Conservation (phyloP, 1,140 invertebrate species). For the Camponotus pennsylvanicus region DNA sequence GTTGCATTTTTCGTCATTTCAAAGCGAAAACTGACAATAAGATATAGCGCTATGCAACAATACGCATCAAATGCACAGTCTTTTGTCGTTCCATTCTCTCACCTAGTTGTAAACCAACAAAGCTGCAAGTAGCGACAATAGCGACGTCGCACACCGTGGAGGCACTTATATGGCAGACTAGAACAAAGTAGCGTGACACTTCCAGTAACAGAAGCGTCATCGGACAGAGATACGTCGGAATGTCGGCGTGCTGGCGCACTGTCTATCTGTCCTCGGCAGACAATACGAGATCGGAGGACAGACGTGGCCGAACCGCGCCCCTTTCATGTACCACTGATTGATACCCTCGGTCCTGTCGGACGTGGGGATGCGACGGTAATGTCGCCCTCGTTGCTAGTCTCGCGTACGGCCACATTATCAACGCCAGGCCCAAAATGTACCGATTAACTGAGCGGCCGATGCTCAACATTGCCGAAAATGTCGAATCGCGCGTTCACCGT, state of each 20-base stretch:
- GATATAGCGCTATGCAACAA: conserved; percentile 2
- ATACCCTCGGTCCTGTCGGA: conserved; percentile 77
- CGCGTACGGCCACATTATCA: conserved; percentile 72
- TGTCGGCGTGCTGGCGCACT: conserved; percentile 62
- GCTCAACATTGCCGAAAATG: conserved; percentile 59
- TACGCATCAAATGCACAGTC: conserved; percentile 21
- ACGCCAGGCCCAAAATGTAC: conserved; percentile 68
- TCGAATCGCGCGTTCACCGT: conserved; percentile 30
- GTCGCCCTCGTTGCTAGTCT: conserved; percentile 65
- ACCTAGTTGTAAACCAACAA: conserved; percentile 57
- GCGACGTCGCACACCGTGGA: not conserved
- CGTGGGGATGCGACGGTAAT: conserved; percentile 74
- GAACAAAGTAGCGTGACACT: conserved; percentile 73
- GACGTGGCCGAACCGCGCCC: conserved; percentile 78
- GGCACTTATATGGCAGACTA: conserved; percentile 52
- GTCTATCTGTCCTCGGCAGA: conserved; percentile 78
- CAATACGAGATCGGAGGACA: conserved; percentile 78
- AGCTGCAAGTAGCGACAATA: conserved; percentile 48
- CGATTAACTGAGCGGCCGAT: conserved; percentile 64
- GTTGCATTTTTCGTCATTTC: conserved; percentile 22
- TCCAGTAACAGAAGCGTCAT: conserved; percentile 68
- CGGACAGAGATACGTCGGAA: conserved; percentile 74
- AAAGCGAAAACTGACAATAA: conserved; percentile 29
- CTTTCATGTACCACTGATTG: conserved; percentile 81
- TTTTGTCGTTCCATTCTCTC: conserved; percentile 30